These are phyloP conservation scores for Dynastes hyllus DNA, from an alignment of 2,888 invertebrate genomes.

Conservation along the genomic window DNA sequence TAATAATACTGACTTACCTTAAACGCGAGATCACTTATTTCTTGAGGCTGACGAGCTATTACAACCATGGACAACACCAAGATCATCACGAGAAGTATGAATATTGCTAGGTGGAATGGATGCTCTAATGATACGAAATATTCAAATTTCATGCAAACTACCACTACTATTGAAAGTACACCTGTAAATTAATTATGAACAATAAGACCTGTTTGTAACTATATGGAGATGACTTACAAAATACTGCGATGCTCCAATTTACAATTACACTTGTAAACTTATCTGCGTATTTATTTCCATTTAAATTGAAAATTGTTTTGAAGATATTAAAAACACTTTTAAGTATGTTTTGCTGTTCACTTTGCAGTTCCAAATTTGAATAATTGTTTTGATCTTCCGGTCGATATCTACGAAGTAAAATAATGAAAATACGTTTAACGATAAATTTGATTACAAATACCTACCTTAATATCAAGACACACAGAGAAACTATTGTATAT, in stretches of 20 bases:
- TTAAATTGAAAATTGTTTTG: slow-evolving; percentile 48
- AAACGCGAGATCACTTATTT: slow-evolving; percentile 79
- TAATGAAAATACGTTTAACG: neutral
- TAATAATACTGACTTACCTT: slow-evolving; percentile 73
- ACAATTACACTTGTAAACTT: slow-evolving; percentile 43
- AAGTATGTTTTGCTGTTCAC: neutral
- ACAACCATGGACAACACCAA: slow-evolving; percentile 73
- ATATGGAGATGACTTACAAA: slow-evolving; percentile 42
- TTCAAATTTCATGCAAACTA: slow-evolving; percentile 70
- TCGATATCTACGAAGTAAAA: slow-evolving; percentile 47
- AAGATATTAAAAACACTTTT: slow-evolving; percentile 26
- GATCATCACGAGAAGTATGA: slow-evolving; percentile 60
- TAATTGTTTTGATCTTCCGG: slow-evolving; percentile 30
- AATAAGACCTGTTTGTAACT: neutral
- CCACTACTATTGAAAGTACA: slow-evolving; percentile 73
- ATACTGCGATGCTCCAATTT: slow-evolving; percentile 51
- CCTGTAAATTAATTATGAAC: slow-evolving; percentile 69
- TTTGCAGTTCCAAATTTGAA: slow-evolving; percentile 22
- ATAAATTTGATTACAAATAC: slow-evolving; percentile 68
- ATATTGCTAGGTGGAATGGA: slow-evolving; percentile 67
- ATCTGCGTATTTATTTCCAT: slow-evolving; percentile 47
- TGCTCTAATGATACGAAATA: slow-evolving; percentile 65
- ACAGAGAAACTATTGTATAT: slow-evolving; percentile 93
- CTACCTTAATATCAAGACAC: slow-evolving; percentile 92
- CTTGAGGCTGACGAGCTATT: slow-evolving; percentile 82